Base-by-base conservation (phyloP, 2,888 invertebrate genomes). In the Ichneumoninae sp. region DNA sequence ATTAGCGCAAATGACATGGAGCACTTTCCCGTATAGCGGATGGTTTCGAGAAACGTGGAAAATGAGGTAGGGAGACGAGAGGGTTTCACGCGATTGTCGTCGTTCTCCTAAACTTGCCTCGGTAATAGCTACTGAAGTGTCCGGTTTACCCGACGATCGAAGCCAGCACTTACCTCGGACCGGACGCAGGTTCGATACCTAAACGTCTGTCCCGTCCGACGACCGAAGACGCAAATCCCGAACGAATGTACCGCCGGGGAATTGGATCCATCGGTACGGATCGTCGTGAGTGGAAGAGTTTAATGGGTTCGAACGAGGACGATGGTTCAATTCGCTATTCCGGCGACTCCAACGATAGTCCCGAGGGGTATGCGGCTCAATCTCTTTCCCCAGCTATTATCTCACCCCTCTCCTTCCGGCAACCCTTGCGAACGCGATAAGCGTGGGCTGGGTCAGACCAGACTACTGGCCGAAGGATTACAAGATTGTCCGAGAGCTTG, bases 41-140 rank as follows among this genome's bases (percentile, higher is more conserved):
- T 22, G 62, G 77, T 77, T 80, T 74, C 65, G 36, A 62, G 70
- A 54, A 80, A 16, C 54, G 57, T 44, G 60, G 52, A 80, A 68
- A 77, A 66, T 7, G 76, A 66, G 50, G 70, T 33, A 57, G 57
- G 22, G 47, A 60, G 40, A 72, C 7, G 44, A 44, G 62, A 71
- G 68, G 69, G 79, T 80, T 68, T 69, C 40, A 22, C 36, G 33
- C 54, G 69, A 57, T 50, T 50, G n/a, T 62, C 74, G 76, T 62
- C 72, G 84, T 84, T 84, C 62, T 80, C 80, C 72, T 80, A 62
- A 72, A 77, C 80, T 84, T 70, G 79, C 85, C 62, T 71, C 71
- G 72, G 83, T 86, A 86, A 86, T 85, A 78, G 86, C 85, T 83
- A 86, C 85, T 82, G 85, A 78, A 78, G 83, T 75, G 85, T 85